Conservation (phyloP, 2,888 invertebrate species). For the Asteroscopus sphinx region DNA sequence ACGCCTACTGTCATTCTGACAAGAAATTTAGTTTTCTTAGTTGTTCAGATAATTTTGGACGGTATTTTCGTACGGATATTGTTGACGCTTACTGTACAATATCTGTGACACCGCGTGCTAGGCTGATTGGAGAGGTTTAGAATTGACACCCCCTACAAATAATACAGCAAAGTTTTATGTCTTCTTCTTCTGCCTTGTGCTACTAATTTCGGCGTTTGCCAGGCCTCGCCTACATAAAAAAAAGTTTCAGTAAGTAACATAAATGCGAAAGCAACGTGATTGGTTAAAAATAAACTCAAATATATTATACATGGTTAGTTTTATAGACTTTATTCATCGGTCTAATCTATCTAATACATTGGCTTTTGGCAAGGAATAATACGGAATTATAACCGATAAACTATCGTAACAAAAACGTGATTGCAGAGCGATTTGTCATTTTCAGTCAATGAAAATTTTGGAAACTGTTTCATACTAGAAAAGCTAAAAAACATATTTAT, state of each 20-base stretch:
- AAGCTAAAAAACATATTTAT: not conserved
- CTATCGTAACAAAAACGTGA: constrained; percentile 2
- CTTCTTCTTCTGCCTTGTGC: constrained; percentile 50
- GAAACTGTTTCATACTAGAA: too few relatives aligned
- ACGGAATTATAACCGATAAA: constrained; percentile 2
- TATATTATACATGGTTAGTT: constrained; percentile 41
- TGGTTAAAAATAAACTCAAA: constrained; percentile 27
- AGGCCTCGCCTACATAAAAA: constrained; percentile 48
- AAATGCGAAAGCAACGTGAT: constrained; percentile 9
- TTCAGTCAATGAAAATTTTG: too few relatives aligned
- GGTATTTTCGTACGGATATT: too few relatives aligned
- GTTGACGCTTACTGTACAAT: too few relatives aligned
- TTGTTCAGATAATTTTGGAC: too few relatives aligned
- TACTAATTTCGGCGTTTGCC: constrained; percentile 53
- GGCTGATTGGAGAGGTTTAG: constrained; percentile 7
- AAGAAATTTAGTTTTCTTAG: too few relatives aligned
- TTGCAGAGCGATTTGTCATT: too few relatives aligned
- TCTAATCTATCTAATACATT: constrained; percentile 11
- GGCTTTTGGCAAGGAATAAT: constrained; percentile 15
- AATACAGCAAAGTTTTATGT: constrained; percentile 30
- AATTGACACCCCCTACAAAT: constrained; percentile 24
- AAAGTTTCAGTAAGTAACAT: constrained; percentile 45
- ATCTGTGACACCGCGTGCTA: too few relatives aligned
- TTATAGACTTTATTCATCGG: constrained; percentile 26
- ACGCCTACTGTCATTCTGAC: too few relatives aligned